Conservation (phyloP, 2,888 invertebrate genomes). For the Eupithecia exiguata region DNA sequence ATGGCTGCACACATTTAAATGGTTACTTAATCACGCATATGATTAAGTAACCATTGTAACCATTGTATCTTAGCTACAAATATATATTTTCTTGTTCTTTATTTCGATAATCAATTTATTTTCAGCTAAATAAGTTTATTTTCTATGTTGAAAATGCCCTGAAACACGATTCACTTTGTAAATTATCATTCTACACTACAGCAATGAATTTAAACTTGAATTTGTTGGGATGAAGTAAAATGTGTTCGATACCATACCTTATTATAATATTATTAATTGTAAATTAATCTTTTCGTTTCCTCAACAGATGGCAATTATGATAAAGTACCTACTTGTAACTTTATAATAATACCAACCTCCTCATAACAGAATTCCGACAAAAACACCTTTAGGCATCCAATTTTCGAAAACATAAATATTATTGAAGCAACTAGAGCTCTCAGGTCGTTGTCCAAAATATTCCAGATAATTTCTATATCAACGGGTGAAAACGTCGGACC, state of each 20-base stretch:
- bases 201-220: not conserved
- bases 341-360: not conserved
- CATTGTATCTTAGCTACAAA: no score
- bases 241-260: no score
- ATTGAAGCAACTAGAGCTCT: slow-evolving; percentile 24
- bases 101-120: not conserved
- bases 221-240: not conserved
- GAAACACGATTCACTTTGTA: not conserved
- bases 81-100: not conserved
- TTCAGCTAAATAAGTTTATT: not conserved
- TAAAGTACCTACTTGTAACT: not conserved
- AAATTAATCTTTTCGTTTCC: not conserved
- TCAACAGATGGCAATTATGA: not conserved
- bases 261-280: not conserved
- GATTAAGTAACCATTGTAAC: no score
- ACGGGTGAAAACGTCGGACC: not conserved
- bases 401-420: slow-evolving; percentile 23
- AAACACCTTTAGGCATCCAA: not conserved
- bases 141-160: not conserved
- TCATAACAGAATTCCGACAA: not conserved
- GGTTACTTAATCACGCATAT: no score
- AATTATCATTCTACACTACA: not conserved
- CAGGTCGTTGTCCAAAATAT: slow-evolving; percentile 20
- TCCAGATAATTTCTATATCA: not conserved
- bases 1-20: no score